Percentiles rank a stretch among this genome's conserved stretches.
Evolutionary conservation across 2,888 invertebrate species (phyloP).

Genomic region (Heterodera filipjevi): DNA sequence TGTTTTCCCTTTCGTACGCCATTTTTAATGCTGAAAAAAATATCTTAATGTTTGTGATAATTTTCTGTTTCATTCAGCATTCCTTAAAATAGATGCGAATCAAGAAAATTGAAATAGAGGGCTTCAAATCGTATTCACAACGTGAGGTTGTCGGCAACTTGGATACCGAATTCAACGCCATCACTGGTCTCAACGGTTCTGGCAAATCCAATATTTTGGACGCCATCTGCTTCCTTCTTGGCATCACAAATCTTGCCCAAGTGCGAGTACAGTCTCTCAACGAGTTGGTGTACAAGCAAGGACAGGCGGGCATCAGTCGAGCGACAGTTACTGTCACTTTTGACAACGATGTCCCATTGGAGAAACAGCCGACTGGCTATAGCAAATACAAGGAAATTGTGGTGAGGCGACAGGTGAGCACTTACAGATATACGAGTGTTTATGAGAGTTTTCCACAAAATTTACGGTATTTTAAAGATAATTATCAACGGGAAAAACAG

Average conservation of each 20-base stretch:
- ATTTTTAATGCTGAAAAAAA: too few species aligned
- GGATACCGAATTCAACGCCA: constrained; percentile 93
- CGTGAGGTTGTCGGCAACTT: constrained; percentile 88
- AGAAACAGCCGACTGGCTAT: constrained; percentile 83
- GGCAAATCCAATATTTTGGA: constrained; percentile 81
- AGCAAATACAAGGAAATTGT: constrained; percentile 87
- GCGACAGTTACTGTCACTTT: constrained; percentile 94
- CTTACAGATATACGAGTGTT: constrained; percentile 1
- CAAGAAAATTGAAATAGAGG: constrained; percentile 88
- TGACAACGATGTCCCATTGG: constrained; percentile 79
- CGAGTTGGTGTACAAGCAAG: constrained; percentile 95
- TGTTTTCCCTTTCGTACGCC: too few species aligned
- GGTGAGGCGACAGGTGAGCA: constrained; percentile 81
- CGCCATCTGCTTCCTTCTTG: constrained; percentile 94
- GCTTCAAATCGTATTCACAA: constrained; percentile 96
- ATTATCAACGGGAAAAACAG: constrained; percentile 70
- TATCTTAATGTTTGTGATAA: too few species aligned
- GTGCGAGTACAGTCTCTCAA: constrained; percentile 75
- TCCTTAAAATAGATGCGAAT: constrained; percentile 76
- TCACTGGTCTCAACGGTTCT: constrained; percentile 94
- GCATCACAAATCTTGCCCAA: constrained; percentile 80
- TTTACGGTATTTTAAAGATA: constrained; percentile 46
- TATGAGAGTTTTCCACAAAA: constrained; percentile 5
- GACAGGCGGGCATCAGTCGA: constrained; percentile 91
- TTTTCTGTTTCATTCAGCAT: too few species aligned